Evolutionary conservation across 1,140 invertebrate species (phyloP), one percentile per base, ranked within the genome.

Genomic region (Reticulitermes speratus): DNA sequence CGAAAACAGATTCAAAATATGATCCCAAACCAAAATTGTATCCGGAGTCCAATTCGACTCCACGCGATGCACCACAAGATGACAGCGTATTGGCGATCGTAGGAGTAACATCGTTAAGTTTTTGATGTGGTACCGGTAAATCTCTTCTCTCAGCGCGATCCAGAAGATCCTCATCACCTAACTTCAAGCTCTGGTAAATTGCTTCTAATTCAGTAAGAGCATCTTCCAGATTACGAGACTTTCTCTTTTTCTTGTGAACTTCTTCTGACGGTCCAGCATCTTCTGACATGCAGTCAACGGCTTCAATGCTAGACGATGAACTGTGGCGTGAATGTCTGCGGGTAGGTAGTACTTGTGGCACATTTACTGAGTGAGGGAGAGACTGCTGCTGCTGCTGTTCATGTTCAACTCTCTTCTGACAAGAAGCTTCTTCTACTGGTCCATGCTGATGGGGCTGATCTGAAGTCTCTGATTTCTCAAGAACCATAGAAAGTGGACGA

Each of bases 181-280:
- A 91, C 25, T 94, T 93, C 38, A 97, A 91, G 88, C 95, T 96
- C 88, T 97, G 96, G 90, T 97, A 98, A 89, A 98, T 97, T 25
- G 95, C 95, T 91, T 98, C 97, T 52, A 98, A 90, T 90, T 98
- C 97, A 88, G 95, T 95, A 14, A 98, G 91, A 82, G 96, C 97
- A 88, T 97, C 96, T 90, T 97, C 96, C 45, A 97, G 92, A 90
- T 97, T 97, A 32, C 93, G 94, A 2, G 95, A 95, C 88, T 94
- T 94, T 88, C 93, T 91, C 87, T 91, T 91, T 87, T 91, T 89
- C 84, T 90, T 90, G 87, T 89, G 90, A 86, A 91, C 91, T 89
- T 89, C 92, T 85, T 92, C 91, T 85, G 65, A 85, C 12, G 65
- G 19, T 25, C n/a, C 75, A 32, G 19, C 86, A 32, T 83, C 59